phyloP scores from a whole-genome alignment of 2,113 vertebrate genomes.

The Lepus timidus region DNA sequence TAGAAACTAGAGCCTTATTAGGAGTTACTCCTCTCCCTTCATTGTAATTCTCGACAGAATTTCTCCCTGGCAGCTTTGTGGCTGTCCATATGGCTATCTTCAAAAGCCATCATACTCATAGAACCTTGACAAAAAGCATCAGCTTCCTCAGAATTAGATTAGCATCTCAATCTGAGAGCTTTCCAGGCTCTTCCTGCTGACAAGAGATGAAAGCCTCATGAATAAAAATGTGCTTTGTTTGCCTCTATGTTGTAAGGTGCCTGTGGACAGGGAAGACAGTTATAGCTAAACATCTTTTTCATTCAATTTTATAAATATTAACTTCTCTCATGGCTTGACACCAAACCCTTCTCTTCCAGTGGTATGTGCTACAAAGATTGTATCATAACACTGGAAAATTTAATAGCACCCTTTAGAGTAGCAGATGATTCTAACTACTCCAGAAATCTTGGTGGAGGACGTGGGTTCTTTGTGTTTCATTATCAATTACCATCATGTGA shows the following conservation, averaged over 20 bases:
- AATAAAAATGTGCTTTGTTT: constrained; percentile 76
- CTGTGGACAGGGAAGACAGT: constrained; percentile 68
- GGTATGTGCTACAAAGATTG: not conserved
- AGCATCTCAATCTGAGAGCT: constrained; percentile 65
- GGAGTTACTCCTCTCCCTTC: not conserved
- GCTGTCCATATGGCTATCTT: constrained; percentile 71
- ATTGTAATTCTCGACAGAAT: constrained; percentile 73
- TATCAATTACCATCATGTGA: constrained; percentile 37
- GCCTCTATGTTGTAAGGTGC: constrained; percentile 36
- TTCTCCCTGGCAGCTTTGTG: constrained; percentile 68
- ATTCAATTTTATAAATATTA: constrained; percentile 47
- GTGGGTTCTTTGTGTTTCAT: not conserved
- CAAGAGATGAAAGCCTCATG: constrained; percentile 72
- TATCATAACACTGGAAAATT: constrained; percentile 28
- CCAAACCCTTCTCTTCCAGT: constrained; percentile 1
- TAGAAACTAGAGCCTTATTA: constrained; percentile 58
- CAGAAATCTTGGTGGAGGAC: constrained; percentile 15
- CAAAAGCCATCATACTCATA: constrained; percentile 64
- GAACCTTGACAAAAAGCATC: constrained; percentile 74
- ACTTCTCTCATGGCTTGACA: constrained; percentile 40
- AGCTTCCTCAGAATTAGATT: constrained; percentile 76
- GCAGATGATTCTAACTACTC: not conserved
- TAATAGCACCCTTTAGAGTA: not conserved
- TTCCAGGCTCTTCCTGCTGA: constrained; percentile 71
- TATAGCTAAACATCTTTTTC: constrained; percentile 61